Percentiles rank a stretch among this genome's conserved stretches.
These are phyloP conservation scores for Tinea semifulvella DNA, from an alignment of 2,888 invertebrate species.

Conservation along the genomic window DNA sequence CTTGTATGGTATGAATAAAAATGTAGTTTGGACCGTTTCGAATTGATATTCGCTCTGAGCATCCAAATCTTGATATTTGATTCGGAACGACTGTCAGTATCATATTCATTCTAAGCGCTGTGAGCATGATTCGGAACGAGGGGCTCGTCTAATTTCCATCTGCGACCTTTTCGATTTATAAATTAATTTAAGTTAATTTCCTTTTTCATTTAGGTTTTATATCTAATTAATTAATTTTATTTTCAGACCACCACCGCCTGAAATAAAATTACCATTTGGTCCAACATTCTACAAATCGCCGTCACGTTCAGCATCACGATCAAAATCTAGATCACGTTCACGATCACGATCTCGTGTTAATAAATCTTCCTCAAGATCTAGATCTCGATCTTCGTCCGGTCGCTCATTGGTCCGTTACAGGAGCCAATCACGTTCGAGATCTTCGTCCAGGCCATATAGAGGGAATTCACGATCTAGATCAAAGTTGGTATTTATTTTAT, in stretches of 20 bases:
- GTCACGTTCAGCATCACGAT: constrained; percentile 30
- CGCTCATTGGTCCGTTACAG: no score
- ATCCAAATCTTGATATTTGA: no score
- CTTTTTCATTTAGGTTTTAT: no score
- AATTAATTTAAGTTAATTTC: no score
- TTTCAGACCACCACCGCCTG: not conserved
- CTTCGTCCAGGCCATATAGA: constrained; percentile 33
- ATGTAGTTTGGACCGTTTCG: no score
- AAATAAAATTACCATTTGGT: not conserved
- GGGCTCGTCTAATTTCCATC: no score
- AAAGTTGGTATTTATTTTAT: constrained; percentile 43
- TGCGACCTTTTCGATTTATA: no score
- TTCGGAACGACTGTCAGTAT: no score
- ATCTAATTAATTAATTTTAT: not conserved
- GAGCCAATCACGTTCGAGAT: constrained; percentile 36
- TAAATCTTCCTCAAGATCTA: constrained; percentile 40
- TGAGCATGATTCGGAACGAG: no score
- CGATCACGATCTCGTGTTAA: constrained; percentile 30
- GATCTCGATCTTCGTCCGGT: constrained; percentile 24
- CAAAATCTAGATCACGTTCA: constrained; percentile 27
- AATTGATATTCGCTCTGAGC: no score
- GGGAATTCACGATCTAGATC: constrained; percentile 33
- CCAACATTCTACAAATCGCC: not conserved
- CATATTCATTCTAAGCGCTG: no score
- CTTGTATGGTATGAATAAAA: no score